phyloP scores from a whole-genome alignment of 2,113 vertebrate species.

The Brachypteracias leptosomus region DNA sequence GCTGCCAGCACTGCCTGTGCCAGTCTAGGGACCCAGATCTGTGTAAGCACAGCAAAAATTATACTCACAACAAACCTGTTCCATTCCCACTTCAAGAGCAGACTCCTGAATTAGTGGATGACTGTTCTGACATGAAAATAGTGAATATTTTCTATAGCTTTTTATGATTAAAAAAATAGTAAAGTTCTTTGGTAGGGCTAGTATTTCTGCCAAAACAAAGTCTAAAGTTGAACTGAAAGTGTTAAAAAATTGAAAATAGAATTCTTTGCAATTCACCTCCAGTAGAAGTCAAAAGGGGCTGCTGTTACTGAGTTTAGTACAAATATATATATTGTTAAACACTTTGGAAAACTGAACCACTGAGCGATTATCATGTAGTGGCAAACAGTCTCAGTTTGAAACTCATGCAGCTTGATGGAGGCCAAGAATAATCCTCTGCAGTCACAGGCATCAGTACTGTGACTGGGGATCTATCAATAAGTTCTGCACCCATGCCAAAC shows the following conservation, averaged over 20 bases:
- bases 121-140: background rate
- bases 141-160: background rate
- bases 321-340: background rate
- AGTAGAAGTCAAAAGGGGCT: background rate
- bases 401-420: background rate
- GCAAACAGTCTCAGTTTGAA: background rate
- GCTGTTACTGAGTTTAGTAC: background rate
- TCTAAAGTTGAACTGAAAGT: background rate
- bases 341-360: background rate
- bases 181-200: background rate
- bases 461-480: background rate
- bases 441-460: background rate
- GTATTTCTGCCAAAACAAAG: background rate
- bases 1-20: conserved; percentile 85
- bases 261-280: background rate
- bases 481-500: rapidly evolving
- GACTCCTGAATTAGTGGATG: background rate
- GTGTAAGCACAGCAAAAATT: background rate
- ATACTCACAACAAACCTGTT: background rate
- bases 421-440: background rate
- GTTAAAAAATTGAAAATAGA: background rate
- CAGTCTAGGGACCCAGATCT: conserved; percentile 92
- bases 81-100: background rate
- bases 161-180: background rate
- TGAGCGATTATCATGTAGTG: background rate